A percentile compares a stretch with the other conserved stretches of the same genome.
Conservation (phyloP, 2,113 vertebrate genomes). For the Phylloscopus whistleri region DNA sequence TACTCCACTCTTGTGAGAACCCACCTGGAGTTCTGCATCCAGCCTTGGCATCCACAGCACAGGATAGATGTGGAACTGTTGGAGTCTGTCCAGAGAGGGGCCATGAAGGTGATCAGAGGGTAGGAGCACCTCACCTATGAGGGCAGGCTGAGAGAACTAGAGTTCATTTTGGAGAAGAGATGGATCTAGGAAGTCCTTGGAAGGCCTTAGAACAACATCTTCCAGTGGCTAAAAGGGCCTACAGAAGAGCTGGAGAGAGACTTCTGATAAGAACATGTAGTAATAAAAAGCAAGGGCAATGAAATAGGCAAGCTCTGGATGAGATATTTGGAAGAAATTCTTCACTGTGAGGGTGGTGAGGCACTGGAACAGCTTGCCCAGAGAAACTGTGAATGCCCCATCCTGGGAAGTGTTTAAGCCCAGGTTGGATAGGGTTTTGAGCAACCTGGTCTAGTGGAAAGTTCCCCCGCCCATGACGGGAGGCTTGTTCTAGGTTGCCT, state of each 20-base stretch:
- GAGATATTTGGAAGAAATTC: not conserved
- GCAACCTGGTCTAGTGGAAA: not conserved
- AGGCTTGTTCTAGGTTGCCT: not conserved
- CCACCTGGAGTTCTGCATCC: too few relatives aligned
- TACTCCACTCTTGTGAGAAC: not conserved
- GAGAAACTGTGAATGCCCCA: not conserved
- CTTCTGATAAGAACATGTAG: not conserved
- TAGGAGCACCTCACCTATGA: not conserved
- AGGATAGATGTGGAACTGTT: not conserved
- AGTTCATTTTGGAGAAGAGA: not conserved
- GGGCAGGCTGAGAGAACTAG: not conserved
- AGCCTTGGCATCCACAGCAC: not conserved
- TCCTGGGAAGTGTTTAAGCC: fast-evolving
- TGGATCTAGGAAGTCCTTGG: not conserved
- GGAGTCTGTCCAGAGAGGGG: not conserved
- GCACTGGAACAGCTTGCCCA: not conserved
- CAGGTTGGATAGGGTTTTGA: not conserved
- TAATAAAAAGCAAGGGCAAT: not conserved
- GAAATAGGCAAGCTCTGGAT: not conserved
- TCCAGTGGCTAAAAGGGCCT: not conserved
- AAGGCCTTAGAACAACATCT: not conserved
- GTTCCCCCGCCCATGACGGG: too few relatives aligned
- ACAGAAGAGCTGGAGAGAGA: not conserved
- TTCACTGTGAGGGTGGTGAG: not conserved
- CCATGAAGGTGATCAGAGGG: too few relatives aligned